Conservation (phyloP, 1,140 invertebrate species). For the Odontomachus brunneus region DNA sequence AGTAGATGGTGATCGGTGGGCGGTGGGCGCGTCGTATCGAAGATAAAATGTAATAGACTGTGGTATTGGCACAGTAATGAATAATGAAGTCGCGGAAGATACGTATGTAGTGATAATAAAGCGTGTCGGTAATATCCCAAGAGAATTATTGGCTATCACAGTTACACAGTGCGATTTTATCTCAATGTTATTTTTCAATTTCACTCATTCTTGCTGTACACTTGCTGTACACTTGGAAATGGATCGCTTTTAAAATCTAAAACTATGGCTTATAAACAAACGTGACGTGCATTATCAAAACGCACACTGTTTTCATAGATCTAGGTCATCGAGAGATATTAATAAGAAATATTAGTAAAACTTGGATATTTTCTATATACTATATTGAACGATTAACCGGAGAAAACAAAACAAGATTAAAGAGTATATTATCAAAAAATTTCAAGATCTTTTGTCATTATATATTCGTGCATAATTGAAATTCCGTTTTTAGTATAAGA, state of each 20-base stretch:
- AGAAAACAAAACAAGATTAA: slow-evolving; percentile 1
- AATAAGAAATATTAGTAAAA: slow-evolving; percentile 1
- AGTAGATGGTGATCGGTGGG: background rate
- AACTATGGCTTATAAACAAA: slow-evolving; percentile 34
- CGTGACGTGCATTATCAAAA: slow-evolving; percentile 12
- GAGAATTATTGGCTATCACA: slow-evolving; percentile 51
- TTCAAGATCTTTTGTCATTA: slow-evolving; percentile 1
- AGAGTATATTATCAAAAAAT: background rate
- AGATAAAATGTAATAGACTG: slow-evolving; percentile 33
- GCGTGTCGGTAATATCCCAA: slow-evolving; percentile 9
- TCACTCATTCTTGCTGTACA: background rate
- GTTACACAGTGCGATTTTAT: slow-evolving; percentile 31
- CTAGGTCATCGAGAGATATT: slow-evolving; percentile 26
- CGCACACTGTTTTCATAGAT: background rate
- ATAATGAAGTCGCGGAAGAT: slow-evolving; percentile 29
- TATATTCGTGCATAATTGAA: background rate
- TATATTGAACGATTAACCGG: slow-evolving; percentile 22
- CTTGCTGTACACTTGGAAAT: slow-evolving; percentile 1
- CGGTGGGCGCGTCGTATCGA: background rate
- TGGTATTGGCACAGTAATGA: slow-evolving; percentile 36
- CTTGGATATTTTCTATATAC: background rate
- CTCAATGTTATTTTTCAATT: slow-evolving; percentile 5
- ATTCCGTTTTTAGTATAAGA: background rate
- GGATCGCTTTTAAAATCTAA: slow-evolving; percentile 13
- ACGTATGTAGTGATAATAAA: slow-evolving; percentile 2